Conservation (phyloP, 2,888 invertebrate genomes). For the Idaea biselata region DNA sequence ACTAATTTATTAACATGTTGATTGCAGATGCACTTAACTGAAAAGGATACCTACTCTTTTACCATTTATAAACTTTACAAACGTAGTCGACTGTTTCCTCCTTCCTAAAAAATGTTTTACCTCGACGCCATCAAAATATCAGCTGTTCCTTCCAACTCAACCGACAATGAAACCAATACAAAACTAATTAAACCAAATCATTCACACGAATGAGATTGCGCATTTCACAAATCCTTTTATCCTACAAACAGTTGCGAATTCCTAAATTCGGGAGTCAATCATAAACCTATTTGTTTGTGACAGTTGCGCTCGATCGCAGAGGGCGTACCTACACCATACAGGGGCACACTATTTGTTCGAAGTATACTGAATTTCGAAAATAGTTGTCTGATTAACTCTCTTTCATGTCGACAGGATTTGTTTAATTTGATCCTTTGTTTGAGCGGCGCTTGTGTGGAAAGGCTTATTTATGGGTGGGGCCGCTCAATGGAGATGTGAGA, state of each 20-base stretch:
- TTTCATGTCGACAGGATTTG: constrained; percentile 76
- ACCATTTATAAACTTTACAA: too few relatives aligned
- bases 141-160: not conserved
- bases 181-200: constrained; percentile 29
- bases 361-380: constrained; percentile 40
- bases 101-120: too few relatives aligned
- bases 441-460: constrained; percentile 70
- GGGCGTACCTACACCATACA: not conserved
- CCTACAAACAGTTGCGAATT: constrained; percentile 38
- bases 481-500: constrained; percentile 52
- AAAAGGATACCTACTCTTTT: too few relatives aligned
- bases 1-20: too few relatives aligned
- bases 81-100: too few relatives aligned
- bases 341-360: constrained; percentile 60
- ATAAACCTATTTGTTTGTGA: constrained; percentile 66
- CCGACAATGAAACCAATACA: constrained; percentile 1
- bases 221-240: constrained; percentile 64
- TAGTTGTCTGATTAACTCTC: constrained; percentile 79
- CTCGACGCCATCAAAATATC: not conserved
- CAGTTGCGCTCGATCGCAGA: constrained; percentile 55
- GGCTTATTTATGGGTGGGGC: constrained; percentile 59
- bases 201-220: constrained; percentile 56
- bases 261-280: constrained; percentile 60
- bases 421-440: constrained; percentile 79
- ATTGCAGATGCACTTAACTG: too few relatives aligned